phyloP scores from a whole-genome alignment of 2,888 invertebrate species.

The Leptinotarsa juncta region DNA sequence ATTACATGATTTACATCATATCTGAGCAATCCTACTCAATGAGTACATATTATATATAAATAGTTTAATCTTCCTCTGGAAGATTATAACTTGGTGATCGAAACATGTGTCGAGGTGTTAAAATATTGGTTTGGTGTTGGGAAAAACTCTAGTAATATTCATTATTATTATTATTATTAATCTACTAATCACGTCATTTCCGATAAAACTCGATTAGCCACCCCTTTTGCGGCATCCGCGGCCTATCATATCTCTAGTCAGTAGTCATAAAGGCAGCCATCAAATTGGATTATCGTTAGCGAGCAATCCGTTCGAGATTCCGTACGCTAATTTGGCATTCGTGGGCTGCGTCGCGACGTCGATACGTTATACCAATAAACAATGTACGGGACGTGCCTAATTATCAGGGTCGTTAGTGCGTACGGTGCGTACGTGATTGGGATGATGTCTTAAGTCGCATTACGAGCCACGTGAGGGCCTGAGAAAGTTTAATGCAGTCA shows the following conservation, averaged over 20 bases:
- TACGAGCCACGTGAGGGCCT: conserved; percentile 10
- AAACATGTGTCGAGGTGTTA: no score
- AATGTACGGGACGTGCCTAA: conserved; percentile 42
- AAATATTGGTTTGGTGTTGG: no score
- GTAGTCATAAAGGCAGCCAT: not conserved
- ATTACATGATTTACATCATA: no score
- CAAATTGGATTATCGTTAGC: conserved; percentile 22
- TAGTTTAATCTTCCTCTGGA: no score
- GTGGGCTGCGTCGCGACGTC: conserved; percentile 14
- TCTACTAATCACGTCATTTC: no score
- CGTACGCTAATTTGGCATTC: conserved; percentile 37
- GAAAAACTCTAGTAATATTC: no score
- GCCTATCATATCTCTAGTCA: not conserved
- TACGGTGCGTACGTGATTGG: conserved; percentile 39
- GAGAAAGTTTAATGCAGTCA: no score
- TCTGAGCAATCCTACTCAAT: no score
- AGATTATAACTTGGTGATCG: no score
- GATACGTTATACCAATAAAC: conserved; percentile 41
- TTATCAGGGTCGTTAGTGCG: conserved; percentile 41
- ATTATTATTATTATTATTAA: no score
- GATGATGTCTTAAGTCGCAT: conserved; percentile 30
- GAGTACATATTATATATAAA: no score
- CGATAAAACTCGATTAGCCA: no score
- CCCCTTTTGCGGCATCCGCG: not conserved
- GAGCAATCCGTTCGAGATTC: conserved; percentile 3